phyloP scores from a whole-genome alignment of 2,888 invertebrate genomes.

The Strigamia transsilvanica region DNA sequence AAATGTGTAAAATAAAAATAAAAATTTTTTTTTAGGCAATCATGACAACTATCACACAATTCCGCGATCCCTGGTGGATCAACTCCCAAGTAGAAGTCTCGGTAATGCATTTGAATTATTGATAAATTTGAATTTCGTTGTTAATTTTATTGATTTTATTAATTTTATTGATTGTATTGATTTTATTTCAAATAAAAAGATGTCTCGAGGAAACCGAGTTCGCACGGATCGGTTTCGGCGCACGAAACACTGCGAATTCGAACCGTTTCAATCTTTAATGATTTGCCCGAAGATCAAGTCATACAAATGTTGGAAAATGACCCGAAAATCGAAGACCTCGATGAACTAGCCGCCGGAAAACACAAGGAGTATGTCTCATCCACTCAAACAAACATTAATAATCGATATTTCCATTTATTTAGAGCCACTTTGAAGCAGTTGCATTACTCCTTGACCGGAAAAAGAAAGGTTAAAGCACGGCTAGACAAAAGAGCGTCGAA shows the following conservation, averaged over 20 bases:
- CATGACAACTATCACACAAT: neutral
- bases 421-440: constrained; percentile 75
- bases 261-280: neutral
- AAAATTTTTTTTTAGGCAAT: too few relatives aligned
- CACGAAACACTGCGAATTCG: constrained; percentile 1
- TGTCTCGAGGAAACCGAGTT: constrained; percentile 15
- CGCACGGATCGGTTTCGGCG: neutral
- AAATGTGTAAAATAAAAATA: too few relatives aligned
- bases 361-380: neutral
- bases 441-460: constrained; percentile 75
- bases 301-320: constrained; percentile 43
- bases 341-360: constrained; percentile 24
- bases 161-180: too few relatives aligned
- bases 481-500: constrained; percentile 64
- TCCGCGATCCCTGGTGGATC: neutral
- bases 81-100: constrained; percentile 9
- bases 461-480: constrained; percentile 73
- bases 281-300: neutral
- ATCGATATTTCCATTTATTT: constrained; percentile 48
- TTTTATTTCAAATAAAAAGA: too few relatives aligned
- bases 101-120: neutral
- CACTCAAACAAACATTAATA: neutral
- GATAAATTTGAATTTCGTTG: neutral
- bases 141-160: neutral
- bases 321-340: constrained; percentile 34